Evolutionary conservation across 2,113 vertebrate genomes (phyloP).

Genomic region (Columba janthina): DNA sequence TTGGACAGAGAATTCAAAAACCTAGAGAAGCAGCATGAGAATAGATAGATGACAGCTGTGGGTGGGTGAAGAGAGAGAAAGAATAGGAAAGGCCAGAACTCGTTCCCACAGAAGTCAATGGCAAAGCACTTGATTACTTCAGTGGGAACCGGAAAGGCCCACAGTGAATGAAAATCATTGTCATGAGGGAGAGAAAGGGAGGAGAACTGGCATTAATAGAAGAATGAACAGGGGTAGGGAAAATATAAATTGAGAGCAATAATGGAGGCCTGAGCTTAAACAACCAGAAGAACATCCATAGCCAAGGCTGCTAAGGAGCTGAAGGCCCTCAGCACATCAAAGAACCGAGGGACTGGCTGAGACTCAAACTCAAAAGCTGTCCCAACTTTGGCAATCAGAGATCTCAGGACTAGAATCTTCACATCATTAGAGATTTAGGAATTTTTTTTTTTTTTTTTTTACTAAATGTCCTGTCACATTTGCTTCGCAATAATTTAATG

Average conservation of each 20-base stretch:
- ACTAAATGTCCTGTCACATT: not conserved
- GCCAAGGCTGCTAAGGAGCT: not conserved
- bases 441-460: not conserved
- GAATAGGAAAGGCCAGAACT: not conserved
- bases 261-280: conserved; percentile 1
- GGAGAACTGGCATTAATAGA: not conserved
- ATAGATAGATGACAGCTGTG: conserved; percentile 64
- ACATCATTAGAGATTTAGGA: not conserved
- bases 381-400: not conserved
- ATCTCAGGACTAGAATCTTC: not conserved
- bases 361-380: not conserved
- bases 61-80: conserved; percentile 32
- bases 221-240: not conserved
- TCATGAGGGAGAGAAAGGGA: not conserved
- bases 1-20: conserved; percentile 59
- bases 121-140: not conserved
- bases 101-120: not conserved
- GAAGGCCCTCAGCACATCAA: not conserved
- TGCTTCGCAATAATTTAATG: not conserved
- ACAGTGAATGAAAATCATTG: conserved; percentile 14
- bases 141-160: not conserved
- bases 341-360: not conserved
- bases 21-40: conserved; percentile 18
- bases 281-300: not conserved
- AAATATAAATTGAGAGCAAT: conserved; percentile 13